Conservation (phyloP, 2,113 vertebrate genomes). For the Passerina amoena region DNA sequence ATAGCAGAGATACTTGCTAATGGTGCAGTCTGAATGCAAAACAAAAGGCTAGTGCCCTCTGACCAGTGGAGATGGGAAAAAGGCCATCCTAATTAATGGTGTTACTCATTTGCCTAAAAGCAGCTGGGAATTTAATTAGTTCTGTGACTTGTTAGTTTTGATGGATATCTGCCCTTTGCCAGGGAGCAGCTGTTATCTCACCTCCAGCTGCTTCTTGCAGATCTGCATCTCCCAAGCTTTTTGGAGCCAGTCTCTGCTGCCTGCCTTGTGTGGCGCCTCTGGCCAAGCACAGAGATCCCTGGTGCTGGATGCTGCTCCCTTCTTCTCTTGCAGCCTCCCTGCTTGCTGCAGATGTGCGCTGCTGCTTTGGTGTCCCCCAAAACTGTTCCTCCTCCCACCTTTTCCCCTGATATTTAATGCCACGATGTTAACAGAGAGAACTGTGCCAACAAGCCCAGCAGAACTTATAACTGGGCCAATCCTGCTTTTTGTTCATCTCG, state of each 20-base stretch:
- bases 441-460: not conserved
- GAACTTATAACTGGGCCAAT: not conserved
- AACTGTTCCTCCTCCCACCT: not conserved
- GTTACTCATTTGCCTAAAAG: not conserved
- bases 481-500: not conserved
- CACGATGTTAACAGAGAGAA: not conserved
- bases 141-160: slow-evolving; percentile 33
- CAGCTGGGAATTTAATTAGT: slow-evolving; percentile 43
- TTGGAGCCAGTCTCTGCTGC: not conserved
- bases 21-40: not conserved
- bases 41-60: not conserved
- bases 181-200: not conserved
- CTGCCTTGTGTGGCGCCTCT: not conserved
- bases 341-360: not conserved
- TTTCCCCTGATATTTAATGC: not conserved
- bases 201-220: not conserved
- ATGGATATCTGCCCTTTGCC: slow-evolving; percentile 32
- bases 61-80: not conserved
- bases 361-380: not conserved
- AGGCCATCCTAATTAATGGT: not conserved
- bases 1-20: not conserved
- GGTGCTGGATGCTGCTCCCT: not conserved
- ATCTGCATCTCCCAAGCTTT: not conserved
- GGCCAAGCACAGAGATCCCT: accelerated
- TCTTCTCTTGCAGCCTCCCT: not conserved